phyloP scores from a whole-genome alignment of 2,888 invertebrate species.

The Dendrolimus houi region DNA sequence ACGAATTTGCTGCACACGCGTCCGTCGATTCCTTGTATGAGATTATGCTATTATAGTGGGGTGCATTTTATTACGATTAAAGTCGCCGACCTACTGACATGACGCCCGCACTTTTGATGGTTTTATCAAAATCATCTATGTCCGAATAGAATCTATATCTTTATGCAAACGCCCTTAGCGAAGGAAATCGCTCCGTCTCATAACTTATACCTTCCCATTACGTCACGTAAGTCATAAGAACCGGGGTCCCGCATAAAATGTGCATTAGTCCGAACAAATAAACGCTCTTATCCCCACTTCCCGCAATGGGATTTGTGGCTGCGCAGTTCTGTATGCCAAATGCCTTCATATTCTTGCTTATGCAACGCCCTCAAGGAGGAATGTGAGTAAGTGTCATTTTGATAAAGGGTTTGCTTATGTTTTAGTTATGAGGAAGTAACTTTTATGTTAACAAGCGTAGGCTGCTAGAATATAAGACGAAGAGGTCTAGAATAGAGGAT shows the following conservation, averaged over 20 bases:
- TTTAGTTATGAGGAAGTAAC: no score
- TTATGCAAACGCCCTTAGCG: not conserved
- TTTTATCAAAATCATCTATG: not conserved
- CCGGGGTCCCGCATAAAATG: conserved; percentile 64
- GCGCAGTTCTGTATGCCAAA: conserved; percentile 30
- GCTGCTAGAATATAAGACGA: no score
- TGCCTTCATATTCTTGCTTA: conserved; percentile 27
- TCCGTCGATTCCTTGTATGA: no score
- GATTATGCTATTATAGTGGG: no score
- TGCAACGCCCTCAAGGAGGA: conserved; percentile 11
- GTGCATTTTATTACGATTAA: no score
- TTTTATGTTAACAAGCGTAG: no score
- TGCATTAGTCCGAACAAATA: conserved; percentile 71
- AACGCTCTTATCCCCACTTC: conserved; percentile 62
- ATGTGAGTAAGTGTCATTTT: no score
- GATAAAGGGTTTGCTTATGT: no score
- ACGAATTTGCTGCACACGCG: no score
- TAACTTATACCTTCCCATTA: conserved; percentile 26
- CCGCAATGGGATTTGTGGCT: conserved; percentile 50
- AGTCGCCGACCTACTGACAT: no score
- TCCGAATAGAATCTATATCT: not conserved
- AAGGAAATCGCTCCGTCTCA: conserved; percentile 9
- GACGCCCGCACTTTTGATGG: no score
- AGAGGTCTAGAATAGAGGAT: no score
- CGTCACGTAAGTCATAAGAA: conserved; percentile 67